Conservation (phyloP, 92 coral and sea anemone genomes). For the Plumapathes pennacea region DNA sequence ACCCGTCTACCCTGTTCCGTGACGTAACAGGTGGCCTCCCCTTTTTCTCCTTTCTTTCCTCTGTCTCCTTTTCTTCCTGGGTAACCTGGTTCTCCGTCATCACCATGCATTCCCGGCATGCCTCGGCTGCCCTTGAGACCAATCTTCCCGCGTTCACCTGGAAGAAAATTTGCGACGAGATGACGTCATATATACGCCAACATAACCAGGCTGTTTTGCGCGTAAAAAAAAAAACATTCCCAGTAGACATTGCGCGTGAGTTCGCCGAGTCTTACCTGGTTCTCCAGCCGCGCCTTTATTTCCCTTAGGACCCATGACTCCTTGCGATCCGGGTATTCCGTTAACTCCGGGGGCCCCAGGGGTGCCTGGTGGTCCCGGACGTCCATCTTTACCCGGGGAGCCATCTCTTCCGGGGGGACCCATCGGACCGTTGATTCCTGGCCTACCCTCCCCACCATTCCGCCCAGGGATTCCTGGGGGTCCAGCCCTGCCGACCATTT, state of each 20-base stretch:
- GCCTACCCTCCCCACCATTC: conserved; percentile 62
- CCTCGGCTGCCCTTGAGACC: conserved; percentile 67
- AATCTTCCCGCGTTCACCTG: conserved; percentile 48
- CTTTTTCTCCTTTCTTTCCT: conserved; percentile 56
- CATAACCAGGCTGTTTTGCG: too few species aligned
- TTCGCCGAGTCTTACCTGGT: conserved; percentile 53
- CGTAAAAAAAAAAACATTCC: too few species aligned
- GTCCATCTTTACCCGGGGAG: conserved; percentile 59
- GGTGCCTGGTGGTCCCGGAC: conserved; percentile 46
- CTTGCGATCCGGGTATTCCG: conserved; percentile 55
- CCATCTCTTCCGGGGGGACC: conserved; percentile 72
- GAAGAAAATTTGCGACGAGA: background rate
- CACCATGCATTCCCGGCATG: conserved; percentile 48
- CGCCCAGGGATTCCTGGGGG: conserved; percentile 54
- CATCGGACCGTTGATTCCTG: conserved; percentile 71
- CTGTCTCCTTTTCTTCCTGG: conserved; percentile 38
- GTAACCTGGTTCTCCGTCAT: conserved; percentile 65
- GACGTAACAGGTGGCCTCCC: conserved; percentile 58
- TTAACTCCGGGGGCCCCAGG: conserved; percentile 73
- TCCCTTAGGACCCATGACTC: conserved; percentile 60
- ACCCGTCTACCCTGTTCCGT: conserved; percentile 60
- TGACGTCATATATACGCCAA: background rate
- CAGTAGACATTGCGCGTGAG: too few species aligned
- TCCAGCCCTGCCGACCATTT: conserved; percentile 56
- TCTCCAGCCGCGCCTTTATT: conserved; percentile 33